These are phyloP conservation scores for Motacilla alba DNA, from an alignment of 2,113 vertebrate species.

Conservation along the genomic window DNA sequence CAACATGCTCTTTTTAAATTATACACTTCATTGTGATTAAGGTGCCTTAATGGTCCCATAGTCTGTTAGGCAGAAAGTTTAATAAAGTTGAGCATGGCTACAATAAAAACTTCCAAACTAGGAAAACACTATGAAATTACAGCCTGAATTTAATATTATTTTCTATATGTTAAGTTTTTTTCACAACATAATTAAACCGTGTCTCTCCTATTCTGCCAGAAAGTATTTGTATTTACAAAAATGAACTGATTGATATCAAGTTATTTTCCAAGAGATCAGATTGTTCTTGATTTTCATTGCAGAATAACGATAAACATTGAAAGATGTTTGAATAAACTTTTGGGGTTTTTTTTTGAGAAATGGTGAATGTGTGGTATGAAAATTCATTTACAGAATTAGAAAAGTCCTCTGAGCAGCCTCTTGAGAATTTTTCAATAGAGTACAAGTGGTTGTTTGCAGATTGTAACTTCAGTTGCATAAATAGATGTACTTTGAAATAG, in stretches of 20 bases:
- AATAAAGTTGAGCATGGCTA: not conserved
- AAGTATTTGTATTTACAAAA: not conserved
- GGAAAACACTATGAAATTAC: not conserved
- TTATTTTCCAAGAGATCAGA: not conserved
- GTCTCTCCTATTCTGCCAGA: not conserved
- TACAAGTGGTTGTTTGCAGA: not conserved
- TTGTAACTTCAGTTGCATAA: not conserved
- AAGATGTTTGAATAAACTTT: not conserved
- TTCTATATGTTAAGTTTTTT: not conserved
- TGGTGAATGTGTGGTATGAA: not conserved
- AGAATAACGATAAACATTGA: not conserved
- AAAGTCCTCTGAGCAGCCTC: not conserved
- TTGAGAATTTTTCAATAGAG: not conserved
- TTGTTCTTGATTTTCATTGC: not conserved
- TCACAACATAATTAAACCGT: not conserved
- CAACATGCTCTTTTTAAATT: not conserved
- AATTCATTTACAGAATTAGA: not conserved
- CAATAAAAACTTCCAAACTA: not conserved
- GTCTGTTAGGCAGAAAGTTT: not conserved
- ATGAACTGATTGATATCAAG: not conserved
- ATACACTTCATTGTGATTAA: not conserved
- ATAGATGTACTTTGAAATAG: not conserved
- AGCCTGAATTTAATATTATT: not conserved
- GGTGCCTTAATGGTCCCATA: not conserved
- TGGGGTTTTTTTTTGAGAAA: not conserved